Base-by-base conservation (phyloP, 1,140 invertebrate genomes). In the Nephila pilipes region DNA sequence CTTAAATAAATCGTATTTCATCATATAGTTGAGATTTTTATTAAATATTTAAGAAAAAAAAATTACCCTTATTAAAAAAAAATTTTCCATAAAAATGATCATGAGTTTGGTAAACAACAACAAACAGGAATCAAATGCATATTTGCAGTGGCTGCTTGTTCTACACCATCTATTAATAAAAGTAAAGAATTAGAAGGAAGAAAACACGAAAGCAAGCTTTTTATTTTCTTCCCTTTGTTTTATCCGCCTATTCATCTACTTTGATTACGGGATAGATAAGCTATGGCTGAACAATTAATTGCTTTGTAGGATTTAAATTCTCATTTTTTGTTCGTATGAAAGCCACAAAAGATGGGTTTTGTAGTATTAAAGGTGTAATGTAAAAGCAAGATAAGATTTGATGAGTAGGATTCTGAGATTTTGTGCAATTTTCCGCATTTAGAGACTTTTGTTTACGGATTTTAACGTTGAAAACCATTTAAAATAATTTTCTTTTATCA, bases 221-320 rank as follows among this genome's bases (percentile, higher is more conserved):
- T 18, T 46, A 6, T 80, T 55, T 81, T 55, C 1, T 81, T 55
- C 0, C 36, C 29, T 0, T 20, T 12, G 25, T 60, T 58, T 58
- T 25, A 85, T 85, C 22, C 54, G 1, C 29, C 14, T 2, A 60
- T 85, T 58, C 58, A n/a, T 85, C 57, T 60, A 25, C 12, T 2
- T 55, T 32, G 55, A 60, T 57, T 60, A 25, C 25, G 36, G 20
- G 38, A 20, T n/a, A 85, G 57, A 85, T 85, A 60, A 60, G 54
- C 29, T 3, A 0, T 60, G 20, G 0, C 25, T 36, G 16, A 36
- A n/a, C 83, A 85, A 85, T 85, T 85, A 85, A 85, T 63, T 85
- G 55, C 25, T 32, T 85, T 5, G 22, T 20, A 25, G 20, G 83
- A 85, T 60, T 85, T 63, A 85, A 85, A 58, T 85, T 38, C 55